Conservation (phyloP, 2,113 vertebrate genomes). For the Mus pahari region DNA sequence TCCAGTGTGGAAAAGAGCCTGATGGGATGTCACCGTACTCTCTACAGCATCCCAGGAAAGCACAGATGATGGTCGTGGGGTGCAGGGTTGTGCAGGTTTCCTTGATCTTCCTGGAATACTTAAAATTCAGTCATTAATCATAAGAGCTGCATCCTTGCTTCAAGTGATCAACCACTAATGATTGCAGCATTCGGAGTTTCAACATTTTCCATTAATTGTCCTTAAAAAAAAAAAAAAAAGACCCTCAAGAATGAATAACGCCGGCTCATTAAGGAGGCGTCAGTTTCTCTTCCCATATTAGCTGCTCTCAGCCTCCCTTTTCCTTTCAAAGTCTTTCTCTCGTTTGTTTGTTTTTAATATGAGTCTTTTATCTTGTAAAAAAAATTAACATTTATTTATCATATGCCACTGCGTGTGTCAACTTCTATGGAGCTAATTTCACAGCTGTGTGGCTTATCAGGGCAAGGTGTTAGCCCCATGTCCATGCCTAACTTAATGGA, state of each 20-base stretch:
- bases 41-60: slow-evolving; percentile 66
- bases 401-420: neutral
- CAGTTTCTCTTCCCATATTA: neutral
- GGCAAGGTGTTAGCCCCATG: neutral
- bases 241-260: slow-evolving; percentile 56
- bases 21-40: slow-evolving; percentile 54
- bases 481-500: neutral
- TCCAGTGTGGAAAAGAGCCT: slow-evolving; percentile 71
- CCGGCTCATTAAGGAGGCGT: slow-evolving; percentile 61
- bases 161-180: slow-evolving; percentile 81
- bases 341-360: neutral
- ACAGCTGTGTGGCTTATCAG: neutral
- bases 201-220: slow-evolving; percentile 70
- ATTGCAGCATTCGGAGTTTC: slow-evolving; percentile 72
- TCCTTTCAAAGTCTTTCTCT: neutral
- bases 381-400: neutral
- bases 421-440: neutral
- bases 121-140: slow-evolving; percentile 84
- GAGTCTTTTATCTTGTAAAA: neutral
- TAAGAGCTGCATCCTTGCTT: slow-evolving; percentile 77
- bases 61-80: slow-evolving; percentile 12
- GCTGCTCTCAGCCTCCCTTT: neutral
- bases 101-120: slow-evolving; percentile 81
- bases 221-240: slow-evolving; percentile 58
- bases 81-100: slow-evolving; percentile 13